Conservation (phyloP, 37 sponge, comb jelly and placozoan species). For the Dysidea cf. avara region DNA sequence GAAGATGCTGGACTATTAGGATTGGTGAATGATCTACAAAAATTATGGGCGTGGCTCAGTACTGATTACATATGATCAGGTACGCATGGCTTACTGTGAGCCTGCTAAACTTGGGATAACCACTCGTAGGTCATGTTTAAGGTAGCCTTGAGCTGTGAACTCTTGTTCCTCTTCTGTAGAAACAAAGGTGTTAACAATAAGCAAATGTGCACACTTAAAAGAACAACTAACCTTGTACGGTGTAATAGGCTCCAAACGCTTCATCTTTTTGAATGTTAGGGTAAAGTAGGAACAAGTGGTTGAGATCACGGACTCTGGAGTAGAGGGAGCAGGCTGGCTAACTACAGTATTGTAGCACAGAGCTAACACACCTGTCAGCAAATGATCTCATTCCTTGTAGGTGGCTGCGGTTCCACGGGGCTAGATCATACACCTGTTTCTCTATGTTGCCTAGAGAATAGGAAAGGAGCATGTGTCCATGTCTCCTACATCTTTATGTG, state of each 20-base stretch:
- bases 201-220: not conserved
- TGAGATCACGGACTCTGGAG: constrained; percentile 76
- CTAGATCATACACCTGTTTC: constrained; percentile 60
- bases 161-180: too few relatives aligned
- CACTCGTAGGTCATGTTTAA: too few relatives aligned
- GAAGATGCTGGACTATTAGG: constrained; percentile 67
- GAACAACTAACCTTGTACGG: constrained; percentile 42
- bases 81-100: too few relatives aligned
- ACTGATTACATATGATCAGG: too few relatives aligned
- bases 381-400: constrained; percentile 63
- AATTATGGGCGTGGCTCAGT: too few relatives aligned
- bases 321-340: not conserved
- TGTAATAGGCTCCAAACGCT: constrained; percentile 81
- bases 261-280: constrained; percentile 81
- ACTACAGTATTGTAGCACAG: not conserved
- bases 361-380: constrained; percentile 69
- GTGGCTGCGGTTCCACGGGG: constrained; percentile 80
- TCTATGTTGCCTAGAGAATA: constrained; percentile 6
- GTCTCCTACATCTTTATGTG: too few relatives aligned
- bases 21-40: constrained; percentile 1
- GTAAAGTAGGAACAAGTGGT: constrained; percentile 72
- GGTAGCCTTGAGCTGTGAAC: too few relatives aligned
- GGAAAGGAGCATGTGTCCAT: too few relatives aligned
- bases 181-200: not conserved
- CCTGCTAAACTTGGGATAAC: too few relatives aligned